phyloP scores from a whole-genome alignment of 2,888 invertebrate species.

The Synergus laeviventris region DNA sequence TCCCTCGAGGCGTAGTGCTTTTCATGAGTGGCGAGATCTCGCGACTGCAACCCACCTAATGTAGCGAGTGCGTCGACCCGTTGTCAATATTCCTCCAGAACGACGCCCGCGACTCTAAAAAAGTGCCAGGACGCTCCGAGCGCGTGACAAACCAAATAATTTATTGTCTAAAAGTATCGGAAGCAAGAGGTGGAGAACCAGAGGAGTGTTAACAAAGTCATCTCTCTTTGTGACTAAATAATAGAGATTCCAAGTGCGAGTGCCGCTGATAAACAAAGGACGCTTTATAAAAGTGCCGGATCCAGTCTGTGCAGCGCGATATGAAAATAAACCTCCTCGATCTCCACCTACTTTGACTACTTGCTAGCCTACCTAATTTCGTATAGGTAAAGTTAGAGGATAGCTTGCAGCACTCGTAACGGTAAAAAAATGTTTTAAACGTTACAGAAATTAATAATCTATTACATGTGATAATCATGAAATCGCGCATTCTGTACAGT shows the following conservation, averaged over 20 bases:
- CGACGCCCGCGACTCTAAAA: conserved; percentile 48
- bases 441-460: conserved; percentile 80
- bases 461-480: conserved; percentile 82
- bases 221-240: conserved; percentile 13
- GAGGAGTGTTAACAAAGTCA: conserved; percentile 10
- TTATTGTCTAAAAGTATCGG: conserved; percentile 74
- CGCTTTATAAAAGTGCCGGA: conserved; percentile 47
- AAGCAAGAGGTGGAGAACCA: conserved; percentile 46
- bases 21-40: conserved; percentile 42
- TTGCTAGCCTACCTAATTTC: conserved; percentile 18
- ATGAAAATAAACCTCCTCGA: not conserved
- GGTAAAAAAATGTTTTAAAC: conserved; percentile 53
- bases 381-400: conserved; percentile 19
- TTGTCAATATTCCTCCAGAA: conserved; percentile 42
- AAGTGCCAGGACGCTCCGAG: conserved; percentile 76
- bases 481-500: conserved; percentile 79
- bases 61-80: conserved; percentile 38
- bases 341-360: conserved; percentile 12
- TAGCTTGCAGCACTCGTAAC: conserved; percentile 40
- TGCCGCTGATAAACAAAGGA: conserved; percentile 42
- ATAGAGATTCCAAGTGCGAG: conserved; percentile 33
- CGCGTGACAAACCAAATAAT: conserved; percentile 77
- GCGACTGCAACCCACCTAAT: conserved; percentile 44
- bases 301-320: conserved; percentile 38
- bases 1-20: conserved; percentile 76